Percentiles rank a stretch among this genome's conserved stretches.
phyloP scores from a whole-genome alignment of 2,888 invertebrate species.

The Drosophila suboccidentalis region DNA sequence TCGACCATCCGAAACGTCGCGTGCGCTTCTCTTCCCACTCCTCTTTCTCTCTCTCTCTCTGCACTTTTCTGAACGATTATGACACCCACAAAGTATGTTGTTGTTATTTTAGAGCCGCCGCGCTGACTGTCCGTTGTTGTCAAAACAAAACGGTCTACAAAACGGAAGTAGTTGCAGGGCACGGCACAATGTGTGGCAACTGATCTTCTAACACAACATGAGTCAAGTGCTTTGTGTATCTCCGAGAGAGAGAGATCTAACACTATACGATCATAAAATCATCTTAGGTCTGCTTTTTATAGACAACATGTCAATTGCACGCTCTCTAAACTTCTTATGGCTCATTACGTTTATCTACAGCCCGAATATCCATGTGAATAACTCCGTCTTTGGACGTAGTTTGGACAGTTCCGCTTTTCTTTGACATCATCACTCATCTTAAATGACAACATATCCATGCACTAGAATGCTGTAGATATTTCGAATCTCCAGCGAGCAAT shows the following conservation, averaged over 20 bases:
- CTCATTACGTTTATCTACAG: constrained; percentile 25
- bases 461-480: too few species aligned
- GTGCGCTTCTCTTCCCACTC: constrained; percentile 43
- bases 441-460: not conserved
- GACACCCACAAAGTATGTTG: constrained; percentile 66
- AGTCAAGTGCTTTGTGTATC: constrained; percentile 75
- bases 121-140: constrained; percentile 54
- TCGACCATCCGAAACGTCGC: constrained; percentile 54
- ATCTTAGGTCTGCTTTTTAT: constrained; percentile 37
- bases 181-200: constrained; percentile 33
- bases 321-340: constrained; percentile 44
- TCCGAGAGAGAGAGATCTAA: constrained; percentile 24
- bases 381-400: not conserved
- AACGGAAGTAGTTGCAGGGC: constrained; percentile 64
- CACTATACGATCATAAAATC: constrained; percentile 57
- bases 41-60: not conserved
- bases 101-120: constrained; percentile 51
- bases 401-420: not conserved
- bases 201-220: constrained; percentile 42
- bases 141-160: constrained; percentile 64
- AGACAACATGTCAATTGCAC: constrained; percentile 62
- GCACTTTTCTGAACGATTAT: constrained; percentile 54
- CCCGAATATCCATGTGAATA: constrained; percentile 19
- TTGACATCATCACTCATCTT: not conserved
- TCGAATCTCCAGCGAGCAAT: not conserved